Base-by-base conservation (phyloP, 2,113 vertebrate species). In the Catharus fuscescens region DNA sequence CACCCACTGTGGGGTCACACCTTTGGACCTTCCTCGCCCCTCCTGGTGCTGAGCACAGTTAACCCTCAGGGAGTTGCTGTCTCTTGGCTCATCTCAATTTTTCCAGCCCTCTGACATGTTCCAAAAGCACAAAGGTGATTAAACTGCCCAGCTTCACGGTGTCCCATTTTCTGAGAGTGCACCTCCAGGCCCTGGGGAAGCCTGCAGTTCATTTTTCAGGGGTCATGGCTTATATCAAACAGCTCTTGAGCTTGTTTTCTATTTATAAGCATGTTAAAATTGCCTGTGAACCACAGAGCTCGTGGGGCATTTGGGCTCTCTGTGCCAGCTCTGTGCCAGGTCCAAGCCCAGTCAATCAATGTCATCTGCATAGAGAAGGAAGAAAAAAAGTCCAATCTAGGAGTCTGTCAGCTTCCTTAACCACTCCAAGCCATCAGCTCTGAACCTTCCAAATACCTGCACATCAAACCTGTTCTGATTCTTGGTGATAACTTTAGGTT, bases 381-480 rank as follows among this genome's bases (percentile, higher is more conserved):
- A 47, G 29, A 47, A 80, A 80, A 80, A 83, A 93, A 80, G 26
- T 59, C 83, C 25, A 56, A 78, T 78, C 60, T 64, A 61, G 64
- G 84, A 44, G 47, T 90, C 54, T 90, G 71, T 59, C 82, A 90
- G 76, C 80, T 86, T 56, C 64, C 60, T 54, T 26, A 78, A 66
- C 54, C 80, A 62, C 86, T 69, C 81, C 45, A 57, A 88, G 61
- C 78, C 48, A 72, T 87, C 74, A 91, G 52, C n/a, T 79, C 81
- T 80, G 78, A 82, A 72, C n/a, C 86, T 86, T 90, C 65, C 90
- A 80, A 9, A 34, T 62, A 20, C 36, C 56, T 66, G 82, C 76
- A 56, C 44, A 60, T 66, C 62, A 73, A 93, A 88, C 36, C 76
- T 95, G 64, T 69, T 95, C 85, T 90, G 59, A 20, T 59, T 86